phyloP scores from a whole-genome alignment of 2,113 vertebrate species.

The Oxygymnocypris stewartii region DNA sequence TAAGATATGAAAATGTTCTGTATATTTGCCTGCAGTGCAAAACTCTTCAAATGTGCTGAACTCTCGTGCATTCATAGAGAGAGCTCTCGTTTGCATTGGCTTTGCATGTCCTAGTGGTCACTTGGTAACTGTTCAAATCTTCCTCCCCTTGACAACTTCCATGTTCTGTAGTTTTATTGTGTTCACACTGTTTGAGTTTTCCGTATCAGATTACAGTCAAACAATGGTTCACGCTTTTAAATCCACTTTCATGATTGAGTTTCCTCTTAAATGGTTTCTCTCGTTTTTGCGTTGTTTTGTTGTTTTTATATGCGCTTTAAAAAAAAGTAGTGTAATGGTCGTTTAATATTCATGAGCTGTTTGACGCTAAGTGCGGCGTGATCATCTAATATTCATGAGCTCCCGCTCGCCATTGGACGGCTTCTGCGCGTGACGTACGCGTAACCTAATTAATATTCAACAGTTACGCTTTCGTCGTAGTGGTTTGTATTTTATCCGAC shows the following conservation, averaged over 20 bases:
- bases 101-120: slow-evolving; percentile 14
- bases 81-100: slow-evolving; percentile 14
- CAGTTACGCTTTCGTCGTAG: not conserved
- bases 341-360: not conserved
- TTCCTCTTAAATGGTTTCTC: not conserved
- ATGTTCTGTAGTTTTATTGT: not conserved
- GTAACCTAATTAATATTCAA: slow-evolving; percentile 18
- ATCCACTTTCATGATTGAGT: not conserved
- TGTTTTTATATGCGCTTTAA: not conserved
- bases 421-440: not conserved
- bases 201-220: not conserved
- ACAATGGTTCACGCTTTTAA: not conserved
- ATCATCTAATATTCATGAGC: not conserved
- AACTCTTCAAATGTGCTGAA: not conserved
- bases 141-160: not conserved
- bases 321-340: not conserved
- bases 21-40: not conserved
- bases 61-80: not conserved
- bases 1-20: not conserved
- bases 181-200: not conserved
- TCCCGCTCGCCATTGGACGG: not conserved
- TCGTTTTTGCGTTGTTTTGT: not conserved
- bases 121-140: slow-evolving; percentile 1
- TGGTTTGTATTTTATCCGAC: not conserved
- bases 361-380: not conserved